phyloP scores from a whole-genome alignment of 2,797 vertebrate species.

The Podarcis siculus region DNA sequence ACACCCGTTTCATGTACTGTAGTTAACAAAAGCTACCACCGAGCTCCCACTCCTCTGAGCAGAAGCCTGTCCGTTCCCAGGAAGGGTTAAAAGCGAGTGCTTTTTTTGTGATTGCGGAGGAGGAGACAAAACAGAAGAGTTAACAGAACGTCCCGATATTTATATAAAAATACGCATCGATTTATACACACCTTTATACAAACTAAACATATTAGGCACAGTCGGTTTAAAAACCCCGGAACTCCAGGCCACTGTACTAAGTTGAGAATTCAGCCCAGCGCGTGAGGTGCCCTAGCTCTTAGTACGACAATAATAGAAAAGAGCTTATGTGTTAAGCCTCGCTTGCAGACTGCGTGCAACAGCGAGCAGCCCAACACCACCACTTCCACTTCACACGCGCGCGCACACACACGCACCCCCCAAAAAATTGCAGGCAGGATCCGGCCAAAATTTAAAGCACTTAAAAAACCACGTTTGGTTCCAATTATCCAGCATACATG shows the following conservation, averaged over 20 bases:
- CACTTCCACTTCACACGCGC: not conserved
- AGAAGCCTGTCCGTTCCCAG: conserved; percentile 23
- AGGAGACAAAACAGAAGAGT: conserved; percentile 25
- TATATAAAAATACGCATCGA: conserved; percentile 38
- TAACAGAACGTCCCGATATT: not conserved
- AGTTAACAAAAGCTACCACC: conserved; percentile 33
- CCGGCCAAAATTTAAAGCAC: not conserved
- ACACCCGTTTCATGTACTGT: conserved; percentile 58
- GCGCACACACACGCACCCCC: not conserved
- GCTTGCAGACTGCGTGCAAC: not conserved
- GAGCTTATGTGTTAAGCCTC: not conserved
- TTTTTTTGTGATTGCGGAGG: not conserved
- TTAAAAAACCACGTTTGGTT: not conserved
- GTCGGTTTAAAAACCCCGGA: not conserved
- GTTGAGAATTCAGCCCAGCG: not conserved
- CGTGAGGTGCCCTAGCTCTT: not conserved
- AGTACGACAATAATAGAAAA: not conserved
- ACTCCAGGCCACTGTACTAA: not conserved
- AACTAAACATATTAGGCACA: conserved; percentile 26
- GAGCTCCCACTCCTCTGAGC: conserved; percentile 31
- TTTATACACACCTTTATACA: conserved; percentile 40
- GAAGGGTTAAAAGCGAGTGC: not conserved
- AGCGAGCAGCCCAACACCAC: not conserved
- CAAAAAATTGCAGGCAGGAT: not conserved
- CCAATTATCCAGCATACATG: not conserved